These are phyloP conservation scores for Mallateleia sp. DNA, from an alignment of 2,888 invertebrate genomes.

Conservation along the genomic window DNA sequence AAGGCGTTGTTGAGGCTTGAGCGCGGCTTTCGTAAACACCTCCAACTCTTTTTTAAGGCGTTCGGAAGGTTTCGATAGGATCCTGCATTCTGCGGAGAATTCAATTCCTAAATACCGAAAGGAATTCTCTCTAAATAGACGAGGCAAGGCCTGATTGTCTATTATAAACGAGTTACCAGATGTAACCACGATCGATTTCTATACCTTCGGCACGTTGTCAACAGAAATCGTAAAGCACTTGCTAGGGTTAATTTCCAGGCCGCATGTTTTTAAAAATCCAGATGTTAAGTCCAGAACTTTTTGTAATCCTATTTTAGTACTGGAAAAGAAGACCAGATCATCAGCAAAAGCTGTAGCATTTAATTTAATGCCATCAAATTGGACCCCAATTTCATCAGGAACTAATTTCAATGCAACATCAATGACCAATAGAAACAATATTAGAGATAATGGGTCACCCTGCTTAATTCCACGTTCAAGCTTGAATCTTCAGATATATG, in stretches of 20 bases:
- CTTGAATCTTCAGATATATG: not conserved
- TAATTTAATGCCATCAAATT: not conserved
- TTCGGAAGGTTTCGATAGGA: too few relatives aligned
- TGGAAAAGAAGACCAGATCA: constrained; percentile 54
- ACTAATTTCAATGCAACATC: not conserved
- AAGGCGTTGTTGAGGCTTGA: too few relatives aligned
- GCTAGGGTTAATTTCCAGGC: constrained; percentile 80
- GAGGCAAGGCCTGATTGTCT: too few relatives aligned
- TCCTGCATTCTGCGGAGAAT: too few relatives aligned
- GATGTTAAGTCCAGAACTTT: constrained; percentile 75
- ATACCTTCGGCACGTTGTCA: constrained; percentile 65
- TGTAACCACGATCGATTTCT: too few relatives aligned
- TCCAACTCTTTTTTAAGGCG: too few relatives aligned
- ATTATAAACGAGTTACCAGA: too few relatives aligned
- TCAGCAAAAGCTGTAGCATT: constrained; percentile 60
- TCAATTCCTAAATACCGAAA: too few relatives aligned
- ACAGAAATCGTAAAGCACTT: constrained; percentile 81
- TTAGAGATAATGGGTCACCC: constrained; percentile 10
- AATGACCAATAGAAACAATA: not conserved
- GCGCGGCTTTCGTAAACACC: too few relatives aligned
- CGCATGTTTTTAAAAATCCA: constrained; percentile 69
- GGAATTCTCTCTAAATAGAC: too few relatives aligned
- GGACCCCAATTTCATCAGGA: constrained; percentile 41
- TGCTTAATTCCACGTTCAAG: constrained; percentile 18
- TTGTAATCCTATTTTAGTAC: constrained; percentile 81